Conservation (phyloP, 2,113 vertebrate genomes). For the Cebus imitator region DNA sequence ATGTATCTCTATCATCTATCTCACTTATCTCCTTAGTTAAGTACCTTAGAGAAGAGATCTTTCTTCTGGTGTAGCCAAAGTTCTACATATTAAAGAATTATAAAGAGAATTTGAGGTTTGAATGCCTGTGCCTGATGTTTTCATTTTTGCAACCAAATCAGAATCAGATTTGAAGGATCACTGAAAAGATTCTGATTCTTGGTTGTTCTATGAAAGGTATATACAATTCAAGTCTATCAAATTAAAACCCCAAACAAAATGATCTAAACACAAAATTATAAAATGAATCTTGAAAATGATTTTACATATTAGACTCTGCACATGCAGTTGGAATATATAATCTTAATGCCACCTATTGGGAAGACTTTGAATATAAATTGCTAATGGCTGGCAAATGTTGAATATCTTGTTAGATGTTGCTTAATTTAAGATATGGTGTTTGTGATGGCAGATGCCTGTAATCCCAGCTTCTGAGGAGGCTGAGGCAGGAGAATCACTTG, state of each 20-base stretch:
- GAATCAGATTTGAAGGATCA: not conserved
- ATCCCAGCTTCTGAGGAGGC: no score
- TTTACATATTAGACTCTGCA: not conserved
- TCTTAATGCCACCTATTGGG: not conserved
- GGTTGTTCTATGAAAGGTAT: not conserved
- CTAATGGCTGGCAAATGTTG: not conserved
- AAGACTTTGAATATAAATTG: not conserved
- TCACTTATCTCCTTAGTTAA: not conserved
- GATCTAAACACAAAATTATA: not conserved
- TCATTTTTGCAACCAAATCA: conserved; percentile 24
- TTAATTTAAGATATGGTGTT: not conserved
- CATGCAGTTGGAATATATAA: not conserved
- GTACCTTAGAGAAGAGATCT: not conserved
- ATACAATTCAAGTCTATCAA: not conserved
- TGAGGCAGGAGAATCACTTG: no score
- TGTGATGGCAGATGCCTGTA: not conserved
- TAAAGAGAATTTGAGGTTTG: not conserved
- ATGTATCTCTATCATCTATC: not conserved
- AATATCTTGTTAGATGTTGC: not conserved
- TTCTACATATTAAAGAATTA: conserved; percentile 19
- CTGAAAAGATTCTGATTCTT: conserved; percentile 20
- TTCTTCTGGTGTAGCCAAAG: not conserved
- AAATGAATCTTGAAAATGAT: not conserved
- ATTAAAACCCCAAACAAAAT: not conserved
- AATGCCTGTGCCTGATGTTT: not conserved